Evolutionary conservation across 2,888 invertebrate species (phyloP), one percentile per base, ranked within the genome.

Genomic region (Aricia artaxerxes): DNA sequence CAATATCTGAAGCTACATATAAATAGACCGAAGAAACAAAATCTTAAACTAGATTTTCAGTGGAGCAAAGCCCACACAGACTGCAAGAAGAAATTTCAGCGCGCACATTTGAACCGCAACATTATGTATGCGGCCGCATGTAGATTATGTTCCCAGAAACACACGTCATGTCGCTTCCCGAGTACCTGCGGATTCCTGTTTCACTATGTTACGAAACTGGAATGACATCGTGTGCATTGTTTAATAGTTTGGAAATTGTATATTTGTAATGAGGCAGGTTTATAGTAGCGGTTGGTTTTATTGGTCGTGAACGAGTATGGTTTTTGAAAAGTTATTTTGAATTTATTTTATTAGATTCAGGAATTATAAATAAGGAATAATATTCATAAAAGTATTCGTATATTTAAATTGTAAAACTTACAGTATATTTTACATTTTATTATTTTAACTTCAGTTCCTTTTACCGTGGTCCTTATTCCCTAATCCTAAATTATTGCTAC

Each of bases 91-190:
- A 75, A 49, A 75, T 44, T 73, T 75, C 75, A 75, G 31, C 44
- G 49, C n/a, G 31, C 24, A 76, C 69, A 69, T 69, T 35, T 69
- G 24, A n/a, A 73, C 73, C 73, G 44, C 73, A 40, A 44, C 73
- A 73, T 73, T 73, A 73, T 73, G 73, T 73, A 73, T 73, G 73
- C 73, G 24, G 44, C 73, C 73, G 73, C 44, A 73, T 73, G 73
- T 11, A 73, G 73, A 73, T 73, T 73, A 44, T 73, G 73, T 73
- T 73, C 73, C 73, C 73, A 44, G 73, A n/a, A 44, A 44, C 73
- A 73, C 40, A 73, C 44, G 16, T 69, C 35, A 69, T 69, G 69
- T 5, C 69, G 35, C 13, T 69, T 38, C 64, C 64, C 64, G 24
- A 64, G 64, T 64, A 64, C 35, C 38, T 73, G 73, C 73, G 73